Conservation (phyloP, 2,888 invertebrate species). For the Drosophila conformis region DNA sequence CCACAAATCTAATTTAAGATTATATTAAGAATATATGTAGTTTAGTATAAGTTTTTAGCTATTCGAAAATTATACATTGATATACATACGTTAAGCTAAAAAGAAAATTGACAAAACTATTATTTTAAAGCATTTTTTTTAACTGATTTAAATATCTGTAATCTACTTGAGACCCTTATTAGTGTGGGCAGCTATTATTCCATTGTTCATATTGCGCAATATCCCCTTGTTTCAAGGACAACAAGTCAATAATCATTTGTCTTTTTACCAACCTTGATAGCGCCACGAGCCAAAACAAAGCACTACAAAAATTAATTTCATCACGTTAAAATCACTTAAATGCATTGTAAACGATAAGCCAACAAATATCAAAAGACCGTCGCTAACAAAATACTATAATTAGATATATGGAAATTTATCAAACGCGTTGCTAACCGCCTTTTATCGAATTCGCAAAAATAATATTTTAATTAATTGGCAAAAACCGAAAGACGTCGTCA, state of each 20-base stretch:
- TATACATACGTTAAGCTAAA: neutral
- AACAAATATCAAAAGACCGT: conserved; percentile 7
- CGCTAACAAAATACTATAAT: conserved; percentile 2
- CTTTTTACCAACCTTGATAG: conserved; percentile 65
- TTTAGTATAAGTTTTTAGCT: neutral
- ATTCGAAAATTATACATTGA: neutral
- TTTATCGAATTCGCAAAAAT: conserved; percentile 47
- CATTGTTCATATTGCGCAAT: conserved; percentile 14
- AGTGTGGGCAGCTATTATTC: neutral
- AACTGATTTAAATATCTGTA: neutral
- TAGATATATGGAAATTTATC: conserved; percentile 13
- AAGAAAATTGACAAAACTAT: neutral
- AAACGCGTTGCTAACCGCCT: neutral
- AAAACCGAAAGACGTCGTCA: conserved; percentile 40
- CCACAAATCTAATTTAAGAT: neutral
- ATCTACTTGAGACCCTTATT: neutral
- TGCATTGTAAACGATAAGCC: conserved; percentile 45
- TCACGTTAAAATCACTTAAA: conserved; percentile 37
- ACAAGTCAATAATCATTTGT: conserved; percentile 22
- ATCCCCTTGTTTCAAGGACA: conserved; percentile 13
- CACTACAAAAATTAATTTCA: conserved; percentile 42
- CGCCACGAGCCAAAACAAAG: conserved; percentile 30
- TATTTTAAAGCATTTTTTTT: neutral
- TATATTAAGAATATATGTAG: neutral
- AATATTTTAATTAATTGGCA: conserved; percentile 59